Evolutionary conservation across 2,888 invertebrate genomes (phyloP).

Genomic region (Tortricodes alternella): DNA sequence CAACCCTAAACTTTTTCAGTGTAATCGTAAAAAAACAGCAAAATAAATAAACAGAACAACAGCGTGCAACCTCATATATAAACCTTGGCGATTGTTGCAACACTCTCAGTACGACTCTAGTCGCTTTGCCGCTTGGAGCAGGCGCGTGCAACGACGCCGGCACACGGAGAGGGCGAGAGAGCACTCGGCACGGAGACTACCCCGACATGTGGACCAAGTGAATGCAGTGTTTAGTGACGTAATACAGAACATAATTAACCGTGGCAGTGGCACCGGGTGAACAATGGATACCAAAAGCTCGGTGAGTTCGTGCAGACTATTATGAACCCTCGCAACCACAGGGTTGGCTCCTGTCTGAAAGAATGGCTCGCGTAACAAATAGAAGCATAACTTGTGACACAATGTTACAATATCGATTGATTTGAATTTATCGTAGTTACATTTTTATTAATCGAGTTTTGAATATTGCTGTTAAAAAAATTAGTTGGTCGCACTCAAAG

Average conservation of each 20-base stretch:
- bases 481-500: too few relatives aligned
- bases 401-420: background rate
- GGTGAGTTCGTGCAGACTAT: constrained; percentile 64
- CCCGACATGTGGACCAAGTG: constrained; percentile 76
- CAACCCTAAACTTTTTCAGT: constrained; percentile 13
- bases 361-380: background rate
- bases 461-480: too few relatives aligned
- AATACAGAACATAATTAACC: constrained; percentile 52
- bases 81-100: constrained; percentile 77
- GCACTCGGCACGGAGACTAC: constrained; percentile 57
- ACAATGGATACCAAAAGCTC: constrained; percentile 77
- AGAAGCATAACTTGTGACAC: too few relatives aligned
- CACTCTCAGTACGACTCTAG: constrained; percentile 83
- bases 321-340: constrained; percentile 17
- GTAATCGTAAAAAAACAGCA: constrained; percentile 8
- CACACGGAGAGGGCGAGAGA: constrained; percentile 83
- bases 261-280: constrained; percentile 54
- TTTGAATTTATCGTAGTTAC: too few relatives aligned
- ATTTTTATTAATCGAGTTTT: too few relatives aligned
- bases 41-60: constrained; percentile 41
- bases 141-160: constrained; percentile 73
- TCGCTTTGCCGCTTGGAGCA: constrained; percentile 83
- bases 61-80: constrained; percentile 76
- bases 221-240: constrained; percentile 79
- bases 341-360: constrained; percentile 3